A percentile compares a stretch with the other conserved stretches of the same genome.
Evolutionary conservation across 2,113 vertebrate species (phyloP).

Genomic region (Leiothrix lutea): DNA sequence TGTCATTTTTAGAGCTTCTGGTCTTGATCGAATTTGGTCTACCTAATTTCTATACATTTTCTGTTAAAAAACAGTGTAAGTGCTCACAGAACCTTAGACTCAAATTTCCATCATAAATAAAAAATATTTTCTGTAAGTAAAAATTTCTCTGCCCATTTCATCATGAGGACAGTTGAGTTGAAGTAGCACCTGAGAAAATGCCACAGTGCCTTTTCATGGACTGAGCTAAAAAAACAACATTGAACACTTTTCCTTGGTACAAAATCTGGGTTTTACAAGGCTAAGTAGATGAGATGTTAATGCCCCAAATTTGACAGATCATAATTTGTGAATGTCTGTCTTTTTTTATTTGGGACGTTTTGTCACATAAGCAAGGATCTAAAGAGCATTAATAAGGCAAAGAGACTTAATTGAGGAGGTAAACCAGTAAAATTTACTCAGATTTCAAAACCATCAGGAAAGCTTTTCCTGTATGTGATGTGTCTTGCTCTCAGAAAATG

Average conservation of each 20-base stretch:
- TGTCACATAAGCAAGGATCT: background rate
- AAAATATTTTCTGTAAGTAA: background rate
- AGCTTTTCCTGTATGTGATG: accelerated
- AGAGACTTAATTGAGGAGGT: background rate
- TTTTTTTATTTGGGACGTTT: background rate
- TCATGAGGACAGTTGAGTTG: background rate
- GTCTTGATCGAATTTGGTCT: background rate
- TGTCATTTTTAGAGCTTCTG: background rate
- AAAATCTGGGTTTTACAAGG: background rate
- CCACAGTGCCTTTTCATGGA: background rate
- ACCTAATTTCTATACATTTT: background rate
- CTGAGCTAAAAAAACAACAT: background rate
- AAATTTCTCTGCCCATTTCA: background rate
- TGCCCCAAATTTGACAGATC: background rate
- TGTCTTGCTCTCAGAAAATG: background rate
- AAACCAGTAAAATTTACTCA: background rate
- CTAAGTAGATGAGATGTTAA: background rate
- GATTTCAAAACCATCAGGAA: background rate
- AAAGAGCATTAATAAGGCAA: background rate
- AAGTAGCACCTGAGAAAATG: background rate
- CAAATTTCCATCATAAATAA: background rate
- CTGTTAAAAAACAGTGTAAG: background rate
- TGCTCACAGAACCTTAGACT: background rate
- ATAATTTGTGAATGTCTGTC: background rate
- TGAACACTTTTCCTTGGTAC: background rate